phyloP scores from a whole-genome alignment of 37 sponge, comb jelly and placozoan genomes.

The Diacarnus erythraeanus region DNA sequence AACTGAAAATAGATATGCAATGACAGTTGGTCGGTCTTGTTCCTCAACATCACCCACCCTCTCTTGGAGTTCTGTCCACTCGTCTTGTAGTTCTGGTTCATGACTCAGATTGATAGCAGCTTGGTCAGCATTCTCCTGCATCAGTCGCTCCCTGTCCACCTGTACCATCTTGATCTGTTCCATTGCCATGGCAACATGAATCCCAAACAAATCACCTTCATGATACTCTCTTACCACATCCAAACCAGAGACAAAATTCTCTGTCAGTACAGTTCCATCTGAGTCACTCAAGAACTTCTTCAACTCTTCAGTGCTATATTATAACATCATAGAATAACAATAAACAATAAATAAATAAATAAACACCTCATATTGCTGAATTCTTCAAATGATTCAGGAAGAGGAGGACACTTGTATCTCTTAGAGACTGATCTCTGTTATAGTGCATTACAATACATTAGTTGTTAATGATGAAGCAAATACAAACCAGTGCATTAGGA shows the following conservation, averaged over 20 bases:
- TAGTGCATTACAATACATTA: too few relatives aligned
- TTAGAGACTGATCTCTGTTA: too few relatives aligned
- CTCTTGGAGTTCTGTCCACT: conserved; percentile 63
- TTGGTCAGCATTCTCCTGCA: conserved; percentile 58
- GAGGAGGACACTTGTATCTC: conserved; percentile 31
- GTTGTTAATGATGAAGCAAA: too few relatives aligned
- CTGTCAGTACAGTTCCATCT: conserved; percentile 49
- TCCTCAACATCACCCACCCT: conserved; percentile 11
- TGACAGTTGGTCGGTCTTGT: neutral
- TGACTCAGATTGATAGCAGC: conserved; percentile 54
- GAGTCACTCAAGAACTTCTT: conserved; percentile 42
- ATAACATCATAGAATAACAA: neutral
- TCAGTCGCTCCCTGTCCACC: conserved; percentile 37
- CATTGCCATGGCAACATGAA: too few relatives aligned
- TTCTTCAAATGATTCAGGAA: conserved; percentile 25
- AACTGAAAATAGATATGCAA: conserved; percentile 24
- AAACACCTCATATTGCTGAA: conserved; percentile 27
- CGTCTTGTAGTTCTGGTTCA: conserved; percentile 64
- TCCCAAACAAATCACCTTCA: too few relatives aligned
- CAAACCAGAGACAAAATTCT: conserved; percentile 36
- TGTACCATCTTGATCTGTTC: conserved; percentile 55
- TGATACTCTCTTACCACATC: conserved; percentile 42
- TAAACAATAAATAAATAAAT: neutral
- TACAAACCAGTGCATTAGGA: too few relatives aligned
- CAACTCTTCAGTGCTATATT: conserved; percentile 45